Base-by-base conservation (phyloP, 1,140 invertebrate species). In the Hirudo medicinalis region DNA sequence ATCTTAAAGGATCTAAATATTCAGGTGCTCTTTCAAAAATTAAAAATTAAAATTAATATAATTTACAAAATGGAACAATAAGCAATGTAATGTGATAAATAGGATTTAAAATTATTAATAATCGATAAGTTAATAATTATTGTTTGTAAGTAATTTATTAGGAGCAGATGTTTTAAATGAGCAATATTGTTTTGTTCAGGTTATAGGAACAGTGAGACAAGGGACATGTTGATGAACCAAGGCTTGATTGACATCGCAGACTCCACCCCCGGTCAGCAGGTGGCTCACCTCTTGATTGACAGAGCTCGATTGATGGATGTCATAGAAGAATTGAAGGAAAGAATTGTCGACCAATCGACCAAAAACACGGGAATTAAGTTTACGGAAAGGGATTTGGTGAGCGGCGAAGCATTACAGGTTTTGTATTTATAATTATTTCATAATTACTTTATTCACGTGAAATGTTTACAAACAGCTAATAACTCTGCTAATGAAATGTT, bases 271-370 rank as follows among this genome's bases (percentile, higher is more conserved):
- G 78, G 76, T 73, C 80, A 82, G 75, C 80, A 82, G 73, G 77
- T 82, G 29, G 80, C 80, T 13, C 81, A 78, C 69, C 74, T 82
- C 2, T 76, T 82, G 25, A 79, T 80, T 22, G 80, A 82, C 72
- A 72, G 80, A 70, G 80, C 80, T 0, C 72, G 78, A 15, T 76
- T 82, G 20, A 70, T 81, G 70, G 80, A 82, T 71, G 79, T 79
- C 63, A 72, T 82, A 13, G 80, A 82, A 69, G 76, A 63, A 22
- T 25, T 63, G 29, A 63, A 63, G 57, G 22, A 63, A 32, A 22
- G 57, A 63, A 49, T 49, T 22, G 19, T 32, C 57, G 8, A 63
- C 19, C 29, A 32, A 9, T 63, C 57, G 19, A 63, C 29, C 57
- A 63, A 15, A 22, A 49, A 49, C 43, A 15, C 43, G 43, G 43